Evolutionary conservation across 2,888 invertebrate genomes (phyloP).

Genomic region (Erpobdella octoculata): DNA sequence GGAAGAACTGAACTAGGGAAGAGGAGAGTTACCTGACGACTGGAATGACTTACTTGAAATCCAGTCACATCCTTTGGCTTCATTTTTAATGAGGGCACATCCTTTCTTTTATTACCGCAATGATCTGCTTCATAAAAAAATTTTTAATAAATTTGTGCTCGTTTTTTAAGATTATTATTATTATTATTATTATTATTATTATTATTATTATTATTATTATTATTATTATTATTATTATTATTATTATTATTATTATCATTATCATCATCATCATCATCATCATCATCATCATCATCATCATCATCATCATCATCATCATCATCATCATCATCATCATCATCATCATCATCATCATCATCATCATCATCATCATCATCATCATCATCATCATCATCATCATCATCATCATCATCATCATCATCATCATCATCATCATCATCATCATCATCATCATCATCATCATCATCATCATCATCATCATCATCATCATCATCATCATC

Average conservation of each 20-base stretch:
- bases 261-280: background rate
- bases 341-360: constrained; percentile 17
- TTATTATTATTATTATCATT: background rate
- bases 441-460: background rate
- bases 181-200: background rate
- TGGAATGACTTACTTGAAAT: no score
- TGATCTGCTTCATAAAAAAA: no score
- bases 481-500: constrained; percentile 15
- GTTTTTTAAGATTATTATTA: background rate
- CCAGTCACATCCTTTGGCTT: no score
- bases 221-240: background rate
- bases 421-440: background rate
- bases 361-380: constrained; percentile 16
- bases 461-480: constrained; percentile 24
- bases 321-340: constrained; percentile 22
- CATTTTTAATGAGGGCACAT: no score
- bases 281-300: background rate
- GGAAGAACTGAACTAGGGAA: no score
- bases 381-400: background rate
- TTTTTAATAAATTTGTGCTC: no score
- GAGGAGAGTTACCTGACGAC: no score
- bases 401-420: constrained; percentile 16
- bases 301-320: background rate
- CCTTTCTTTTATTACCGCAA: no score
- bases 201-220: background rate